phyloP scores from a whole-genome alignment of 2,797 vertebrate species.

The Sebastes hubbsi region DNA sequence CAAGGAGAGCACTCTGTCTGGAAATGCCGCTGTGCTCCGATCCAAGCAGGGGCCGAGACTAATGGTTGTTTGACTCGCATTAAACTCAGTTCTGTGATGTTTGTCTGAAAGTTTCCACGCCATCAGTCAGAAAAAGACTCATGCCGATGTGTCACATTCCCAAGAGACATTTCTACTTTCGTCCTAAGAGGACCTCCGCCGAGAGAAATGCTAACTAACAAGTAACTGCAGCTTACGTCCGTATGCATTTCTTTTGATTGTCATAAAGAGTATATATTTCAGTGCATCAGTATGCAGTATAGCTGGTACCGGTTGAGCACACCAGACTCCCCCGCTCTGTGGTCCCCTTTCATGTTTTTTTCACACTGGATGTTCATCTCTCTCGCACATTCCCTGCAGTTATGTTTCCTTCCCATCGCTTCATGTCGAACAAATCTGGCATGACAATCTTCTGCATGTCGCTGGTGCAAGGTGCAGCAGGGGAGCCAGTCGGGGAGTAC shows the following conservation, averaged over 20 bases:
- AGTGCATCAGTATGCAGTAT: constrained; percentile 11
- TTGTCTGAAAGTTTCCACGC: constrained; percentile 9
- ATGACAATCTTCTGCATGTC: constrained; percentile 66
- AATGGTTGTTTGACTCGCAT: constrained; percentile 43
- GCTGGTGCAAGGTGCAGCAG: constrained; percentile 55
- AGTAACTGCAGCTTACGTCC: background rate
- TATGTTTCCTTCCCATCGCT: constrained; percentile 59
- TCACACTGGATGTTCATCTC: constrained; percentile 56
- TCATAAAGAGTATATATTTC: background rate
- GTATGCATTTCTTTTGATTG: background rate
- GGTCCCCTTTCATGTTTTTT: constrained; percentile 48
- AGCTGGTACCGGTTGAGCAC: constrained; percentile 12
- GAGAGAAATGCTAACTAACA: background rate
- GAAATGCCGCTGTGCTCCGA: constrained; percentile 21
- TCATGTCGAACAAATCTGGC: constrained; percentile 72
- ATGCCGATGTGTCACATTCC: constrained; percentile 14
- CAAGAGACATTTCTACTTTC: constrained; percentile 15
- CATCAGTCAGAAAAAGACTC: constrained; percentile 35
- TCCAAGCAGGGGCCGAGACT: constrained; percentile 16
- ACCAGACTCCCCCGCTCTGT: constrained; percentile 23
- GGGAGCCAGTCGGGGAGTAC: constrained; percentile 40
- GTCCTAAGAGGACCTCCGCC: constrained; percentile 13
- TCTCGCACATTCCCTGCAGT: constrained; percentile 62
- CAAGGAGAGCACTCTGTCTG: constrained; percentile 11
- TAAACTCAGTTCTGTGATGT: constrained; percentile 40